Percentiles rank a stretch among this genome's conserved stretches.
phyloP scores from a whole-genome alignment of 2,797 vertebrate species.

The Gambusia yucatana region DNA sequence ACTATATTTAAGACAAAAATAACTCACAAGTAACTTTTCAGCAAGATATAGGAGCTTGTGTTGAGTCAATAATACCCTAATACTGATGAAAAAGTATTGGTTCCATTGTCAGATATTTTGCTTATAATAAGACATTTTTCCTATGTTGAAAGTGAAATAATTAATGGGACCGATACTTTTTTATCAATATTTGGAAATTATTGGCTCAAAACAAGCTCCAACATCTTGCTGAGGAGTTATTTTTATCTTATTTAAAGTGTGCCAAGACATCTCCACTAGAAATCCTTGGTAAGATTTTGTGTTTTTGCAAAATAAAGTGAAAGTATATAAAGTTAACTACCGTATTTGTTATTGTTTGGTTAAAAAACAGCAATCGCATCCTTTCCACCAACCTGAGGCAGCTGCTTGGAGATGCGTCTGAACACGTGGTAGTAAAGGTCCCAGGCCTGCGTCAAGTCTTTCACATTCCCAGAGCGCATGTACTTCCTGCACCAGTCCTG shows the following conservation, averaged over 20 bases:
- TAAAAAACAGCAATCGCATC: neutral
- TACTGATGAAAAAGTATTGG: too few relatives aligned
- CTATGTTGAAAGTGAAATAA: neutral
- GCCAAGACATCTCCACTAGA: too few relatives aligned
- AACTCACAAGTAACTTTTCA: too few relatives aligned
- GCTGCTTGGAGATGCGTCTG: slow-evolving; percentile 96
- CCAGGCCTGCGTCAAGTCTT: slow-evolving; percentile 98
- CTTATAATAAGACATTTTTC: too few relatives aligned
- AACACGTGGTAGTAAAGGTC: slow-evolving; percentile 99
- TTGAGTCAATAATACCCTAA: too few relatives aligned
- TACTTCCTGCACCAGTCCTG: slow-evolving; percentile 99
- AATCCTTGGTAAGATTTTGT: neutral
- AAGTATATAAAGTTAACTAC: neutral
- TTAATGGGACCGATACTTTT: neutral
- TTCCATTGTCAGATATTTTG: too few relatives aligned
- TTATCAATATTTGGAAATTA: too few relatives aligned
- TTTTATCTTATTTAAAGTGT: too few relatives aligned
- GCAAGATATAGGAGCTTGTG: too few relatives aligned
- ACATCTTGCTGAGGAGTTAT: too few relatives aligned
- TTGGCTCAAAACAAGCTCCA: too few relatives aligned
- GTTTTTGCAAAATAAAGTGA: neutral
- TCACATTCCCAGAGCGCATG: slow-evolving; percentile 98
- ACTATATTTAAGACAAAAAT: too few relatives aligned
- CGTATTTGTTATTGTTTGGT: neutral
- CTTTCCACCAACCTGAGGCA: slow-evolving; percentile 88